Conservation (phyloP, 2,797 vertebrate genomes). For the Eulemur mongoz region DNA sequence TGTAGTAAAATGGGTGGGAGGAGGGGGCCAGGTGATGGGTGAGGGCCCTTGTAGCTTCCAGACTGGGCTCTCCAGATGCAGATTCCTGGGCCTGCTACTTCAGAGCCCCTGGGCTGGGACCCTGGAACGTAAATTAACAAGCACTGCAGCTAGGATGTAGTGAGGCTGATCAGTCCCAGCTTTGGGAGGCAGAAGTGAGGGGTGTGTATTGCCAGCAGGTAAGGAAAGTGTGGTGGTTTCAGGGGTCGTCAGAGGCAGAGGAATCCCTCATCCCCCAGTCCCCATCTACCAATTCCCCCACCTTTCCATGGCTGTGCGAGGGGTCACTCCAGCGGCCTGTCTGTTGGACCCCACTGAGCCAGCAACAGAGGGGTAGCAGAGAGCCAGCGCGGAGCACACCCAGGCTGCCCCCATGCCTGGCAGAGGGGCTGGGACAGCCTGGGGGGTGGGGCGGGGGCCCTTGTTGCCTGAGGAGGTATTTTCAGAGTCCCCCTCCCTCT, state of each 20-base stretch:
- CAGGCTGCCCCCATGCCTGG: not conserved
- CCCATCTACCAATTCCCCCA: not conserved
- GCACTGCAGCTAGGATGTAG: not conserved
- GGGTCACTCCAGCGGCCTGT: not conserved
- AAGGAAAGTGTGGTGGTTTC: not conserved
- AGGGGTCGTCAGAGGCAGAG: not conserved
- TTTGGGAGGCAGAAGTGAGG: not conserved
- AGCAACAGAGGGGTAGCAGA: not conserved
- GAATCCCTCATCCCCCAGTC: too few species aligned
- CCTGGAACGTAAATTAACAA: not conserved
- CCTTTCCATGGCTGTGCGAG: not conserved
- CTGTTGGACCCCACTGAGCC: accelerated
- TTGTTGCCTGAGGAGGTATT: slow-evolving; percentile 63
- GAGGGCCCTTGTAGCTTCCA: not conserved
- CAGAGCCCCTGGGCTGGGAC: not conserved
- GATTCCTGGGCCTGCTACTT: not conserved
- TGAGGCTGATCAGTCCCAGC: not conserved
- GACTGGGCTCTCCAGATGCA: not conserved
- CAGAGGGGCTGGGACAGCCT: not conserved
- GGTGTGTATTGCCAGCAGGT: not conserved
- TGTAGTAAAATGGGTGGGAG: not conserved
- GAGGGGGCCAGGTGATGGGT: too few species aligned
- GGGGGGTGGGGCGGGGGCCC: slow-evolving; percentile 22
- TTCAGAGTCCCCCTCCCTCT: slow-evolving; percentile 71
- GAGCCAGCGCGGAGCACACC: not conserved